Evolutionary conservation across 2,888 invertebrate species (phyloP).

Genomic region (Rhyacophila evoluta): DNA sequence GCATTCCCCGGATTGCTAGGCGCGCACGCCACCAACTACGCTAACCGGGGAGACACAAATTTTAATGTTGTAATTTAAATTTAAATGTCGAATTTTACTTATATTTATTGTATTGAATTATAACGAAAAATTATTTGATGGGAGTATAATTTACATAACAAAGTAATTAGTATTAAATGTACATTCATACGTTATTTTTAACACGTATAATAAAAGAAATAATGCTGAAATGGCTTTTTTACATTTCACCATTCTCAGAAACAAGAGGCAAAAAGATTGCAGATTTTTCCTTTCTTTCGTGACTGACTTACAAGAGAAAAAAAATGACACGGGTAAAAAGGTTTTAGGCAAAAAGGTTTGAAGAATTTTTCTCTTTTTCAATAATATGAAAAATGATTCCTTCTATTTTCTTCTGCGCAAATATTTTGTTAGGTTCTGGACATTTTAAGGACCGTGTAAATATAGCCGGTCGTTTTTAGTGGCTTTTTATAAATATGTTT

Average conservation of each 20-base stretch:
- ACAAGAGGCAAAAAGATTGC: neutral
- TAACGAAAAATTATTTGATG: too few relatives aligned
- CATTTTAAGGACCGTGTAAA: neutral
- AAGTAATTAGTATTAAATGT: too few relatives aligned
- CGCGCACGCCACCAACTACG: too few relatives aligned
- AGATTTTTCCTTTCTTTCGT: neutral
- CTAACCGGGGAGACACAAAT: too few relatives aligned
- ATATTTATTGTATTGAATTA: too few relatives aligned
- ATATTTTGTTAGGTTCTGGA: neutral
- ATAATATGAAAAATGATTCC: neutral
- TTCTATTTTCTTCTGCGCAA: neutral
- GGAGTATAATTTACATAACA: too few relatives aligned
- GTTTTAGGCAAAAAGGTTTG: constrained; percentile 1
- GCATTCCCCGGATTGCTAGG: too few relatives aligned
- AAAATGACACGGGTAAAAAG: neutral
- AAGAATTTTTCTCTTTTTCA: neutral
- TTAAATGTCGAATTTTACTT: too few relatives aligned
- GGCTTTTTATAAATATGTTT: neutral
- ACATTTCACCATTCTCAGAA: neutral
- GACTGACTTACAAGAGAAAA: neutral
- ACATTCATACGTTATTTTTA: too few relatives aligned
- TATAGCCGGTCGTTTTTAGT: neutral
- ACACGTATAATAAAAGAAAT: too few relatives aligned
- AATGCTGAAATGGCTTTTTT: neutral
- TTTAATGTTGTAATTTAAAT: too few relatives aligned